A percentile compares a stretch with the other conserved stretches of the same genome.
These are phyloP conservation scores for Setophaga kirtlandii DNA, from an alignment of 2,113 vertebrate species.

Conservation along the genomic window DNA sequence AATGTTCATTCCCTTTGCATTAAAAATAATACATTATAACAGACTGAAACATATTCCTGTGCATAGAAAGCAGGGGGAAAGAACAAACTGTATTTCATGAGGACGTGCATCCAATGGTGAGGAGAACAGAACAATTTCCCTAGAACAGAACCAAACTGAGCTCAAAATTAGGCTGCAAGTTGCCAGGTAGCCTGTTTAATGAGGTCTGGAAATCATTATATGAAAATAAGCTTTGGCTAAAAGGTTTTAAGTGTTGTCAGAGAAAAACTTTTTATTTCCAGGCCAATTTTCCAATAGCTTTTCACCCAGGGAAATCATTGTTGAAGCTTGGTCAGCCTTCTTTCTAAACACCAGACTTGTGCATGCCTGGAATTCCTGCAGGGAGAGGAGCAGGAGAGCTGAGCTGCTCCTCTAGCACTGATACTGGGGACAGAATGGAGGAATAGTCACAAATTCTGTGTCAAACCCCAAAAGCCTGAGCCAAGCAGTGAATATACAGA, in stretches of 20 bases:
- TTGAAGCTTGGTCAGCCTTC: background rate
- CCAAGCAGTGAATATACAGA: background rate
- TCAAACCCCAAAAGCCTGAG: background rate
- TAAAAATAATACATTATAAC: background rate
- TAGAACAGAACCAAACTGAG: background rate
- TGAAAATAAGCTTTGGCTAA: background rate
- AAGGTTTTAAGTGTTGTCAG: background rate
- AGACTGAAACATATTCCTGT: background rate
- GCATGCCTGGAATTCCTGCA: background rate
- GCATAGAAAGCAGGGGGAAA: background rate
- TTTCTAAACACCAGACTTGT: background rate
- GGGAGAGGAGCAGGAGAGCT: background rate
- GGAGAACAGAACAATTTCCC: background rate
- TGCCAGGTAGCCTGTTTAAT: constrained; percentile 29
- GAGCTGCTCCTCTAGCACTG: background rate
- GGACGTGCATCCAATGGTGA: background rate
- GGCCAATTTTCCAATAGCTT: background rate
- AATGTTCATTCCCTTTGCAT: background rate
- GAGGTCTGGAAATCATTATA: background rate
- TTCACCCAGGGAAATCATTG: background rate
- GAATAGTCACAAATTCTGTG: background rate
- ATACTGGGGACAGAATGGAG: rapidly evolving
- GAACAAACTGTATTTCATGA: background rate
- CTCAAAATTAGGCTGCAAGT: background rate
- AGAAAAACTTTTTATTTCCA: background rate